Conservation (phyloP, 1,140 invertebrate genomes). For the Drosophila guanche region DNA sequence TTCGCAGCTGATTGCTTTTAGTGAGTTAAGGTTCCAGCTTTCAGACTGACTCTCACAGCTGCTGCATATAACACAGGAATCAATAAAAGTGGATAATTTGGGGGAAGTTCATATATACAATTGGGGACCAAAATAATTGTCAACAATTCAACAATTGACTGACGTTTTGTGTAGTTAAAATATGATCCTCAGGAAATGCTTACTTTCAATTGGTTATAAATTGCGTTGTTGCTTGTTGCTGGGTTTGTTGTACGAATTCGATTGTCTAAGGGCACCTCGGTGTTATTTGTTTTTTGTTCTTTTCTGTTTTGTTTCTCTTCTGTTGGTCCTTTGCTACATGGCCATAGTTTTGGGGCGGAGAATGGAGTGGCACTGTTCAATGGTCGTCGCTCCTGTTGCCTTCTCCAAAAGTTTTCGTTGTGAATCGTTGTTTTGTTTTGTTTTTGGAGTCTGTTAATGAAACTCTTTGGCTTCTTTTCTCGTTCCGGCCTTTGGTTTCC, state of each 20-base stretch:
- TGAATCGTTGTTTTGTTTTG: slow-evolving; percentile 27
- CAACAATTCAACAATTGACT: too few relatives aligned
- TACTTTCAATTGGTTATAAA: slow-evolving; percentile 46
- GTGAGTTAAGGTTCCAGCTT: too few relatives aligned
- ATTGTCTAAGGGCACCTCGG: slow-evolving; percentile 69
- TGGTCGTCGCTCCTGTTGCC: neutral
- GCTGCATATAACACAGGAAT: too few relatives aligned
- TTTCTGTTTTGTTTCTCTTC: slow-evolving; percentile 23
- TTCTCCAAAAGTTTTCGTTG: slow-evolving; percentile 41
- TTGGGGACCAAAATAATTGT: too few relatives aligned
- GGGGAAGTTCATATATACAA: too few relatives aligned
- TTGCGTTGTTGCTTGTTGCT: slow-evolving; percentile 15
- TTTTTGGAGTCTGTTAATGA: neutral
- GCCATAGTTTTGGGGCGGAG: slow-evolving; percentile 5
- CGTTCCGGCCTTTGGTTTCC: neutral
- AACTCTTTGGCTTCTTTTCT: slow-evolving; percentile 6
- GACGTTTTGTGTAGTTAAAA: too few relatives aligned
- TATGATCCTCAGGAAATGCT: slow-evolving; percentile 37
- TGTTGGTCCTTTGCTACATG: slow-evolving; percentile 35
- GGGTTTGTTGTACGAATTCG: slow-evolving; percentile 38
- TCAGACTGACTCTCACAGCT: too few relatives aligned
- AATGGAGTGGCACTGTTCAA: slow-evolving; percentile 2
- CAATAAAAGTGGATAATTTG: too few relatives aligned
- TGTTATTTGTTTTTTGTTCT: slow-evolving; percentile 37
- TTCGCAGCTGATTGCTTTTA: too few relatives aligned